Evolutionary conservation across 2,888 invertebrate genomes (phyloP), one percentile per base, ranked within the genome.

Genomic region (Agrenia bidenticulata): DNA sequence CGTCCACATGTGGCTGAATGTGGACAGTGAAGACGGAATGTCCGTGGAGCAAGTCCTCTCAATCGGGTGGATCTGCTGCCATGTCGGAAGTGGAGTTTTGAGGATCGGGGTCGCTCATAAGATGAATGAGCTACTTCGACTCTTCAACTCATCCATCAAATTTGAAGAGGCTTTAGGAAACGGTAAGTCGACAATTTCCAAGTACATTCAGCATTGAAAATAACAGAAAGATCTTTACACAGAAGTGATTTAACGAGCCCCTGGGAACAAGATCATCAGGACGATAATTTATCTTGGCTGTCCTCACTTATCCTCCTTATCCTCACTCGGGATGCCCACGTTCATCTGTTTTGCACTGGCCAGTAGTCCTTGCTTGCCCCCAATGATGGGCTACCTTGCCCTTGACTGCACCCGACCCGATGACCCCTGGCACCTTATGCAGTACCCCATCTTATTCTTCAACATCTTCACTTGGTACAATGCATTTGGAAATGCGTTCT

Each of bases 61-160:
- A 4, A 45, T 45, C 15, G 45, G 45, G 7, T 45, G 45, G 45
- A 45, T 45, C 15, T 45, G 45, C 45, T 45, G 45, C 45, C 45
- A 45, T 21, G n/a, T n/a, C 15, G 45, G 45, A 21, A 45, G 45
- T 15, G 45, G 45, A 15, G 15, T 45, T 4, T 15, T 45, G 17
- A 45, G 45, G n/a, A 4, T 21, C 7, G 45, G 45, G 7, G 45
- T 45, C 7, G 45, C 45, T 9, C 45, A 45, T 15, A 45, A 45
- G 15, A 45, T 45, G 45, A 15, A 45, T 15, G 4, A 4, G 4
- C 45, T 45, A 9, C 45, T 45, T 45, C 45, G 15, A 15, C 45
- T 45, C 5, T 19, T 45, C 45, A 45, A 45, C 45, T 45, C 45
- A 7, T 15, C 15, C 5, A n/a, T 45, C 15, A 15, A 45, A 4